Evolutionary conservation across 2,888 invertebrate species (phyloP).

Genomic region (Synergus itoensis): DNA sequence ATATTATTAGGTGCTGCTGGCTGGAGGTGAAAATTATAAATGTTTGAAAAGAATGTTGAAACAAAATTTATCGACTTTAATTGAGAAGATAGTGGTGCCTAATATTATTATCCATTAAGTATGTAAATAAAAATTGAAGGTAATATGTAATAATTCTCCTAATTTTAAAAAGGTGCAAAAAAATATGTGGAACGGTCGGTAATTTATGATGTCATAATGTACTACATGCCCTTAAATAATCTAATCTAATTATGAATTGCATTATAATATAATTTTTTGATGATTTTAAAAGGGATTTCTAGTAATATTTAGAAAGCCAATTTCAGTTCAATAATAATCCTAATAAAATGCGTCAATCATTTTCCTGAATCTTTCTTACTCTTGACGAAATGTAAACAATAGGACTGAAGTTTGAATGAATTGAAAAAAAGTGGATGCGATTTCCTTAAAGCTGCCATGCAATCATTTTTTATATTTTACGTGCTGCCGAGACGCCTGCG

Average conservation of each 20-base stretch:
- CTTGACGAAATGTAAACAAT: constrained; percentile 17
- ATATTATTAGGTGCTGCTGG: too few species aligned
- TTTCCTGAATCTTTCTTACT: not conserved
- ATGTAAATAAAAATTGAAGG: too few species aligned
- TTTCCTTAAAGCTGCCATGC: constrained; percentile 49
- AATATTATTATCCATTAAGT: too few species aligned
- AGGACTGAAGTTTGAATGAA: not conserved
- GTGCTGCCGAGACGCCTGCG: constrained; percentile 45
- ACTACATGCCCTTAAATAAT: too few species aligned
- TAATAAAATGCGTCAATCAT: constrained; percentile 14
- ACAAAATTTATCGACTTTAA: too few species aligned
- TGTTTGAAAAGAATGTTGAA: too few species aligned
- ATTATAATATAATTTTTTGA: constrained; percentile 3
- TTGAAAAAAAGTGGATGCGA: constrained; percentile 28
- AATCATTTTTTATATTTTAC: constrained; percentile 44
- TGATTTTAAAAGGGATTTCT: not conserved
- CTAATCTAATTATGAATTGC: not conserved
- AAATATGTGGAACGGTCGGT: too few species aligned
- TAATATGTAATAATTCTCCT: too few species aligned
- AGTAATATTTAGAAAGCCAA: not conserved
- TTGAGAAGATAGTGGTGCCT: too few species aligned
- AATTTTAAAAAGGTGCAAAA: too few species aligned
- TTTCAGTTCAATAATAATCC: not conserved
- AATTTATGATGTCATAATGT: too few species aligned
- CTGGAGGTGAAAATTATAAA: too few species aligned